These are phyloP conservation scores for Drosophila leontia DNA, from an alignment of 1,140 invertebrate genomes.

Conservation along the genomic window DNA sequence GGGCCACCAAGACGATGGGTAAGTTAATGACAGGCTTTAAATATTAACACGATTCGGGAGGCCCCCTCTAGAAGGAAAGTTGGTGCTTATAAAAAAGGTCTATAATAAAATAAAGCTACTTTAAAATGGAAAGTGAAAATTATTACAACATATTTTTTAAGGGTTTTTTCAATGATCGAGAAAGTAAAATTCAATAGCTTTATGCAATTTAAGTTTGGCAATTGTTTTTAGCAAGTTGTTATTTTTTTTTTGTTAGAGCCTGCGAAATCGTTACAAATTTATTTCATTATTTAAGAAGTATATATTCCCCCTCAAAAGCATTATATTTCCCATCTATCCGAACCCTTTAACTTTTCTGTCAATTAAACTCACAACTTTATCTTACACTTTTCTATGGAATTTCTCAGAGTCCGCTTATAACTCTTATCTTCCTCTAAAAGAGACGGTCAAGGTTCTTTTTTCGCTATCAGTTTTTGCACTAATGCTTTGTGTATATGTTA, in stretches of 20 bases:
- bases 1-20: slow-evolving; percentile 86
- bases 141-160: not conserved
- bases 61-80: not conserved
- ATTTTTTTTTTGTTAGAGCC: too few relatives aligned
- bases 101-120: not conserved
- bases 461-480: slow-evolving; percentile 36
- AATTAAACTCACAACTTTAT: not conserved
- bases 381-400: not conserved
- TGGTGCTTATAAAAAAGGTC: not conserved
- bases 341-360: not conserved
- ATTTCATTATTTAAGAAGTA: too few relatives aligned
- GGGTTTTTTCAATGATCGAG: not conserved
- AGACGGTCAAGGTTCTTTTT: slow-evolving; percentile 40
- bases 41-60: slow-evolving; percentile 4
- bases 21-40: slow-evolving; percentile 37
- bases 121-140: slow-evolving; percentile 5
- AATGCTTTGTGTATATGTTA: not conserved
- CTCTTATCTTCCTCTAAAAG: slow-evolving; percentile 23
- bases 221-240: too few relatives aligned
- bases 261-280: too few relatives aligned
- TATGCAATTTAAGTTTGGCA: too few relatives aligned
- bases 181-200: not conserved
- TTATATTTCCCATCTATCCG: not conserved
- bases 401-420: not conserved
- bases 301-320: too few relatives aligned